phyloP scores from a whole-genome alignment of 2,113 vertebrate genomes.

The Leptobrachium leishanense region DNA sequence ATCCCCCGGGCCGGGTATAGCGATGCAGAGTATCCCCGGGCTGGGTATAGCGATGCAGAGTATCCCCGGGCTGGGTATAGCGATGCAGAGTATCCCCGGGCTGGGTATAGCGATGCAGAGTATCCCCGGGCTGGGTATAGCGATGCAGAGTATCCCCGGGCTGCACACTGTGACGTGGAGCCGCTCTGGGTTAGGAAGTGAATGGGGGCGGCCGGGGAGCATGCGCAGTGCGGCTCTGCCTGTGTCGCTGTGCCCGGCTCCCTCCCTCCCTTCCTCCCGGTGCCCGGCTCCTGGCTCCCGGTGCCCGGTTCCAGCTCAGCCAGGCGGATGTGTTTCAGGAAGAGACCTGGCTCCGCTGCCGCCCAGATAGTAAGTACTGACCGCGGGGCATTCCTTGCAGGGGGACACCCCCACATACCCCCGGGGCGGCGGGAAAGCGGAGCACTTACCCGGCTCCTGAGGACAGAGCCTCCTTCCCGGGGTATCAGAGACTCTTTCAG shows the following conservation, averaged over 20 bases:
- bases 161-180: conserved; percentile 58
- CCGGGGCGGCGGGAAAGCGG: too few relatives aligned
- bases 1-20: too few relatives aligned
- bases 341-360: conserved; percentile 71
- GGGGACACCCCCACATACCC: not conserved
- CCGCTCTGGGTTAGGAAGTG: conserved; percentile 61
- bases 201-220: conserved; percentile 59
- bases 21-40: too few relatives aligned
- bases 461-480: too few relatives aligned
- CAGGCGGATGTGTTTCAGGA: conserved; percentile 77
- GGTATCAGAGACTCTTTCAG: too few relatives aligned
- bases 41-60: too few relatives aligned
- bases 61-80: not conserved
- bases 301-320: conserved; percentile 34
- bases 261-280: conserved; percentile 60
- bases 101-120: not conserved
- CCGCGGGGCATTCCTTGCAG: not conserved
- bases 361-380: conserved; percentile 73
- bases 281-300: not conserved
- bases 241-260: conserved; percentile 57
- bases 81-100: not conserved
- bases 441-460: too few relatives aligned
- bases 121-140: not conserved
- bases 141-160: not conserved
- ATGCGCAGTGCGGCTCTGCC: conserved; percentile 67